Evolutionary conservation across 2,113 vertebrate species (phyloP).

Genomic region (Nerophis lumbriciformis): DNA sequence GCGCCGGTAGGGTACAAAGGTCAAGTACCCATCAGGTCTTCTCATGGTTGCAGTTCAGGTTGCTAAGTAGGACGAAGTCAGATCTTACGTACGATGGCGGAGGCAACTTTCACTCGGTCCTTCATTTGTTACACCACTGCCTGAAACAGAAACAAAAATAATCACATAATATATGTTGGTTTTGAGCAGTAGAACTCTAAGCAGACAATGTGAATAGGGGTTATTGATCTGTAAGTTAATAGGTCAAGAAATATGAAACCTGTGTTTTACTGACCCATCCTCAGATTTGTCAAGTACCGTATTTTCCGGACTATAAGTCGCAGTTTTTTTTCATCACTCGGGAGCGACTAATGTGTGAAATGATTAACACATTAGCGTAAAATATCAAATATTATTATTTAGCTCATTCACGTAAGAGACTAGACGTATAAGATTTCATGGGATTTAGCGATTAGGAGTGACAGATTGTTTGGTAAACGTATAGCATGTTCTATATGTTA

Average conservation of each 20-base stretch:
- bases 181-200: neutral
- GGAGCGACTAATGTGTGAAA: too few relatives aligned
- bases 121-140: constrained; percentile 16
- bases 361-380: too few relatives aligned
- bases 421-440: too few relatives aligned
- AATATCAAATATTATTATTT: too few relatives aligned
- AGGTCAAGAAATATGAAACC: constrained; percentile 36
- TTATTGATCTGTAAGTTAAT: constrained; percentile 23
- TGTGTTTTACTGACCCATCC: neutral
- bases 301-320: too few relatives aligned
- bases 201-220: neutral
- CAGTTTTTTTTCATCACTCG: too few relatives aligned
- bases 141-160: constrained; percentile 39
- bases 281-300: constrained; percentile 19
- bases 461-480: too few relatives aligned
- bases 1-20: constrained; percentile 54
- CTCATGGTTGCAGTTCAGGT: constrained; percentile 59
- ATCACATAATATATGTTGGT: neutral
- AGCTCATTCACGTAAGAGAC: too few relatives aligned
- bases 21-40: constrained; percentile 41
- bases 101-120: constrained; percentile 27
- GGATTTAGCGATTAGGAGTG: too few relatives aligned
- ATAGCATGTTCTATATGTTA: too few relatives aligned
- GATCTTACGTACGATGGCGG: constrained; percentile 26
- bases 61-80: constrained; percentile 13